Evolutionary conservation across 1,140 invertebrate species (phyloP), one percentile per base, ranked within the genome.

Genomic region (Drosophila arawakana): DNA sequence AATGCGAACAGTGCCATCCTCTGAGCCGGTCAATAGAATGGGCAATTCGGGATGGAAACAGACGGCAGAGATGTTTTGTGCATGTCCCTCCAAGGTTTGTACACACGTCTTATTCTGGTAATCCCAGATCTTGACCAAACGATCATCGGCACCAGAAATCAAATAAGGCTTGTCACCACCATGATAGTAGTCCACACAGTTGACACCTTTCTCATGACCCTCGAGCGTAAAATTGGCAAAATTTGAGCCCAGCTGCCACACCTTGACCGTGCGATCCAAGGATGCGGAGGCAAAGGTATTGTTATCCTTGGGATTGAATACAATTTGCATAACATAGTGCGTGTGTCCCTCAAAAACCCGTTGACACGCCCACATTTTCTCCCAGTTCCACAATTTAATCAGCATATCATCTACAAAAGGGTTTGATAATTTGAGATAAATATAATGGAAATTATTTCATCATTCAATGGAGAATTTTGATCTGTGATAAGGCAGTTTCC

Each of bases 371-470:
- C 98, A 99, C 81, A 97, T 95, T 91, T 99, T 99, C 30, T 99
- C 99, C 99, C 99, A 99, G 93, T 99, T 99, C 99, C 99, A 99
- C 30, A 99, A 92, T 93, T 99, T 99, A 54, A 99, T 99, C 25
- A 98, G 93, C 97, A 99, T 98, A 91, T 99, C 99, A 95, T 99
- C 91, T 92, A n/a, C 2, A 73, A 43, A 7, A 54, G 39, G 0
- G 60, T 46, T 41, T 21, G 15, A 7, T 1, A 61, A 67, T 63
- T 13, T 0, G 37, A 9, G 9, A 72, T 18, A n/a, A 13, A 18
- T 7, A 15, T 69, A 25, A 44, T 34, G 30, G 30, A 43, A 25
- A 68, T 46, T 39, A 52, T 52, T 11, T 6, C 9, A 11, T 7
- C 25, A 34, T 52, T 60, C 13, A 47, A 9, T 30, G 34, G 37